phyloP scores from a whole-genome alignment of 2,797 vertebrate species.

The Serranus cabrilla region DNA sequence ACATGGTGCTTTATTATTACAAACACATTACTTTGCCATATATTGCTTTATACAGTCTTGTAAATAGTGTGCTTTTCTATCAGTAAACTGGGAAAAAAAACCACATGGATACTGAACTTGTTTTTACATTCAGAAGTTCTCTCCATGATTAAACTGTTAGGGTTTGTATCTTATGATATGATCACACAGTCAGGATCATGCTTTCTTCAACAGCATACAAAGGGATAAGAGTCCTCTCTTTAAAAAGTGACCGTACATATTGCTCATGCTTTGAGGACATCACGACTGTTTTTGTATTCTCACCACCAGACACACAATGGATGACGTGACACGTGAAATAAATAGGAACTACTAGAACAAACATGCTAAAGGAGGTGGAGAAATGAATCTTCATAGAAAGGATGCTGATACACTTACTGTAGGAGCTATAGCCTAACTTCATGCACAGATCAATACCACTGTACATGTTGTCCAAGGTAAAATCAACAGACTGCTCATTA shows the following conservation, averaged over 20 bases:
- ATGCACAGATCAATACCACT: slow-evolving; percentile 74
- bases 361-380: slow-evolving; percentile 65
- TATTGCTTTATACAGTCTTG: slow-evolving; percentile 78
- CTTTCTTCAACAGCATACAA: slow-evolving; percentile 66
- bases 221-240: slow-evolving; percentile 36
- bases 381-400: slow-evolving; percentile 53
- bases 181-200: slow-evolving; percentile 69
- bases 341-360: slow-evolving; percentile 67
- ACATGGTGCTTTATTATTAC: slow-evolving; percentile 81
- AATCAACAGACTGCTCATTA: slow-evolving; percentile 45
- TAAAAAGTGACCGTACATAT: slow-evolving; percentile 64
- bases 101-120: slow-evolving; percentile 50
- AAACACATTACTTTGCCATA: slow-evolving; percentile 76
- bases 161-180: slow-evolving; percentile 34
- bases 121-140: slow-evolving; percentile 75
- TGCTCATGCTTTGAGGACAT: slow-evolving; percentile 80
- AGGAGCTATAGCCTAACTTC: slow-evolving; percentile 56
- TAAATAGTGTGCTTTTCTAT: slow-evolving; percentile 71
- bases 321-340: slow-evolving; percentile 56
- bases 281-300: slow-evolving; percentile 52
- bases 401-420: slow-evolving; percentile 44
- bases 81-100: slow-evolving; percentile 51
- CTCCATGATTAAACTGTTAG: slow-evolving; percentile 52
- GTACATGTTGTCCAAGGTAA: slow-evolving; percentile 45
- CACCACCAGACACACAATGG: slow-evolving; percentile 60